These are phyloP conservation scores for Phacellophora camtschatica DNA, from an alignment of 30 jellyfish, hydroid and myxozoan species.

Conservation along the genomic window DNA sequence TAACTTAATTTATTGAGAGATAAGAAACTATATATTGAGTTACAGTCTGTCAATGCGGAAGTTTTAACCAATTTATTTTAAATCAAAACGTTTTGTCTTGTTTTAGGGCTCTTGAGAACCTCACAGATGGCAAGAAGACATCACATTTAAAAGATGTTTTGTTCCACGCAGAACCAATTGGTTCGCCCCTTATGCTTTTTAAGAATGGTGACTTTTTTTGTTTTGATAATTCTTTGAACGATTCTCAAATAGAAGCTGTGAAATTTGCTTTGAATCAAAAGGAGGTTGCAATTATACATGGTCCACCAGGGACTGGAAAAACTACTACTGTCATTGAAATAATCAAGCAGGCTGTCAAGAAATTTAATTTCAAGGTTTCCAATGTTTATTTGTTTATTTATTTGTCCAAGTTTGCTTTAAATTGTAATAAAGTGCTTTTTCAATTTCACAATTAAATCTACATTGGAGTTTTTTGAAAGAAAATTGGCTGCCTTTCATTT, in stretches of 20 bases:
- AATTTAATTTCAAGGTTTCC: constrained; percentile 72
- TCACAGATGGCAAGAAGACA: constrained; percentile 19
- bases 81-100: no score
- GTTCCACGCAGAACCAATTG: constrained; percentile 21
- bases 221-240: constrained; percentile 61
- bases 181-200: constrained; percentile 10
- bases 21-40: no score
- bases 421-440: not conserved
- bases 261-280: constrained; percentile 77
- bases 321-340: constrained; percentile 91
- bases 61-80: no score
- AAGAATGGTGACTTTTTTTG: constrained; percentile 10
- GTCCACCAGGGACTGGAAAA: constrained; percentile 99
- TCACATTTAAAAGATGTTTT: constrained; percentile 49
- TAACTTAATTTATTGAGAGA: no score
- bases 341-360: constrained; percentile 76
- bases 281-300: constrained; percentile 83
- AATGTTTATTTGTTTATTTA: not conserved
- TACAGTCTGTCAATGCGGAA: no score
- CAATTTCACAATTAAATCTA: no score
- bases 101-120: constrained; percentile 52
- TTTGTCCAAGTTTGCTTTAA: not conserved
- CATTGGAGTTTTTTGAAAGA: no score
- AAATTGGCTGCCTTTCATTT: no score
- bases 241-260: constrained; percentile 80